Evolutionary conservation across 1,140 invertebrate genomes (phyloP), one percentile per base, ranked within the genome.

Genomic region (Macrosteles quadrilineatus): DNA sequence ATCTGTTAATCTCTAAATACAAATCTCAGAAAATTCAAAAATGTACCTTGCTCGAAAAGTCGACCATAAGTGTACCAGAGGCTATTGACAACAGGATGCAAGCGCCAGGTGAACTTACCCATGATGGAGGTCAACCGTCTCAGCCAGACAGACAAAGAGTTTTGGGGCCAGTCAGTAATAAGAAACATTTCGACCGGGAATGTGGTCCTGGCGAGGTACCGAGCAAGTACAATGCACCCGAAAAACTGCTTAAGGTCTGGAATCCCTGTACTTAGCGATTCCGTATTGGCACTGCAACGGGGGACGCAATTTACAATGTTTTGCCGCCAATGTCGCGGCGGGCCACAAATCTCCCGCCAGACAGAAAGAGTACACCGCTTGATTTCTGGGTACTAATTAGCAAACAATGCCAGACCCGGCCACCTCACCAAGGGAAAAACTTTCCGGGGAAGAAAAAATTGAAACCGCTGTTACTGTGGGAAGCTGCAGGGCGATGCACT

Each of bases 251-350:
- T 50, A 50, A 50, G 47, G 47, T 50, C n/a, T 50, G 55, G 23
- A 25, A 30, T 59, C 14, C 32, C 32, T 4, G 55, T 59, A 25
- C 21, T 59, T 29, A 23, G 55, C 55, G 23, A 59, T 59, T 59
- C 55, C 55, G 55, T 59, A 27, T 59, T 29, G 55, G 21, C 55
- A 59, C 55, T 23, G 55, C 47, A 50, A 6, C 17, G 47, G n/a
- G 17, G n/a, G 47, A 19, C 21, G 47, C 55, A 59, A 59, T 59
- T 59, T 59, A 59, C 55, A 59, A 59, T 59, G 55, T 59, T 59
- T 59, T 59, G 55, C 55, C 21, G 55, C 55, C 12, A 25, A 29
- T 59, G 55, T 59, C 55, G 55, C 47, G 47, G 11, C 21, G 32
- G 25, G 55, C 55, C 55, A 14, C 27, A 29, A 25, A 29, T 29